Base-by-base conservation (phyloP, 2,888 invertebrate species). In the Mesorhabditis sp. region DNA sequence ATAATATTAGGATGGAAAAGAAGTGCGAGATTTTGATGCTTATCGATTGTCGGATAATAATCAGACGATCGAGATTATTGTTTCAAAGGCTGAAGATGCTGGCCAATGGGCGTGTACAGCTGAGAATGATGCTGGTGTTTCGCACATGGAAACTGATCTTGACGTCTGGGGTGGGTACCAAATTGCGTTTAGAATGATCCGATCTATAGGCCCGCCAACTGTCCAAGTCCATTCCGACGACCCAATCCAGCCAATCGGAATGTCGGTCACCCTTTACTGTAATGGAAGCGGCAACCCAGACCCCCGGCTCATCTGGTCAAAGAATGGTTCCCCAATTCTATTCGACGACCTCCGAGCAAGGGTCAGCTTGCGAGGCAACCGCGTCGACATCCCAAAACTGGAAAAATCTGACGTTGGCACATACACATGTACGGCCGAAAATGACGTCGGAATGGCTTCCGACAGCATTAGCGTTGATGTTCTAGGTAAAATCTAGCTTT, bases 361-460 rank as follows among this genome's bases (percentile, higher is more conserved):
- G 58, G n/a, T 50, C 58, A 50, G 58, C n/a, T 50, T 50, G 58
- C 7, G n/a, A 50, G 82, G 81, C 42, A 67, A 73, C 15, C 77
- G 86, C 4, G 70, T 85, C 63, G 85, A 85, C 68, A 85, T 85
- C 67, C 81, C 81, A 3, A 76, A 77, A 10, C 71, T 86, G 43
- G 76, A 76, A 45, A 74, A 76, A 65, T 72, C 73, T 4, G 90
- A 90, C 82, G 89, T 89, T 62, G 91, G 91, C 0, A 87, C 88
- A 44, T 91, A 90, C 80, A 88, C 87, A 2, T 91, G 90, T 79
- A 77, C 87, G 10, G 90, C 89, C 2, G 85, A 82, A 65, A 91
- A 90, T 79, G 85, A 87, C 61, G 89, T 88, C 78, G 90, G 90
- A 5, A 87, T 87, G 44, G 86, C 86, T 5, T 85, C 87, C n/a